Base-by-base conservation (phyloP, 2,797 vertebrate genomes). In the Chaunax sp. region DNA sequence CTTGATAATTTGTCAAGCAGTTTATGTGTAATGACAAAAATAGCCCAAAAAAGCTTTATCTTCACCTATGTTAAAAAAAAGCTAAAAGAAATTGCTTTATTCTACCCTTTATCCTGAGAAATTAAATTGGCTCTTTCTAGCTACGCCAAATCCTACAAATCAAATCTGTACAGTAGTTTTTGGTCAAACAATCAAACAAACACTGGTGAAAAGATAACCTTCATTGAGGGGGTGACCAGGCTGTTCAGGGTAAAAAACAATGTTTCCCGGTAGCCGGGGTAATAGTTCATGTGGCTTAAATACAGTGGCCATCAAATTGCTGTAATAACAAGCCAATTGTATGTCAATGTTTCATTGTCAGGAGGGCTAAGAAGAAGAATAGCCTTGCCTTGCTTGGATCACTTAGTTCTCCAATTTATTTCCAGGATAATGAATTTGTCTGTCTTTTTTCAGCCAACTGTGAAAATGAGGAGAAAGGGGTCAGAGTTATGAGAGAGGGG, bases 391-490 rank as follows among this genome's bases (percentile, higher is more conserved):
- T 85, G 65, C 64, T 81, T 81, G 75, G 76, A 69, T 60, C 35
- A 58, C 44, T 76, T 46, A 76, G 53, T 60, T 75, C 67, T 75
- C 69, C 41, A 60, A 57, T 77, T 78, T 2, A 30, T 84, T 82
- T 88, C 63, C 22, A 26, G 80, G 74, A 85, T 81, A 85, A 35
- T 35, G 9, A 9, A 40, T 15, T 40, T 40, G 38, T 16, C 6
- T 40, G 38, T 40, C 14, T 40, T 16, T 40, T 14, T 37, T 13
- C 11, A 12, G 11, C 7, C 35, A 37, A 37, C 10, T 80, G 81
- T 25, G 73, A 54, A 86, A 78, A 78, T 30, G 46, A 64, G 69
- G 55, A 77, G 69, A 80, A 77, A 75, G 63, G 72, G 71, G 59
- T 59, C 68, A 46, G 70, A 69, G 43, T 50, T 65, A 59, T 18